Percentiles rank a stretch among this genome's conserved stretches.
Evolutionary conservation across 2,113 vertebrate species (phyloP).

Genomic region (Xyliphius kryptos): DNA sequence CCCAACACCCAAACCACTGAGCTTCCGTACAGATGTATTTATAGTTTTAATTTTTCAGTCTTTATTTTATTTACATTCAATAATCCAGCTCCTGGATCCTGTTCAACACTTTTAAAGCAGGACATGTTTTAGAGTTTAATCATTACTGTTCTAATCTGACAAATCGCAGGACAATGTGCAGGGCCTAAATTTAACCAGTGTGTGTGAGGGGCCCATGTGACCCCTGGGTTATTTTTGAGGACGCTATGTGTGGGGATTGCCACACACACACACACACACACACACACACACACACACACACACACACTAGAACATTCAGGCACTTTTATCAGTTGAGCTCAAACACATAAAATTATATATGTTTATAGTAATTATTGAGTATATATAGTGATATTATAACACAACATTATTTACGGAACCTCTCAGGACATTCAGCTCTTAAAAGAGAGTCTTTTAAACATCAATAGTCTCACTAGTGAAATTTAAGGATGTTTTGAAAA

Average conservation of each 20-base stretch:
- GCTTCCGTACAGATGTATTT: no score
- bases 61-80: no score
- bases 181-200: conserved; percentile 60
- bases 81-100: no score
- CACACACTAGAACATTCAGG: conserved; percentile 6
- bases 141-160: conserved; percentile 1
- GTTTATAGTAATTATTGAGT: not conserved
- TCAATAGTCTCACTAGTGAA: no score
- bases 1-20: no score
- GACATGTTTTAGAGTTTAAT: no score
- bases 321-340: conserved; percentile 1
- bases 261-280: conserved; percentile 52
- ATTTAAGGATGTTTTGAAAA: not conserved
- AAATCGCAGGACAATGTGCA: conserved; percentile 41
- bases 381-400: not conserved
- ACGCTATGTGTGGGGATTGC: conserved; percentile 55
- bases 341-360: not conserved
- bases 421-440: no score
- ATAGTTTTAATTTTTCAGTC: no score
- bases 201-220: conserved; percentile 58
- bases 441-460: no score
- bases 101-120: no score
- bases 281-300: conserved; percentile 45
- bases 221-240: conserved; percentile 62
- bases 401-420: no score